Conservation (phyloP, 1,140 invertebrate species). For the Antheraea pernyi region DNA sequence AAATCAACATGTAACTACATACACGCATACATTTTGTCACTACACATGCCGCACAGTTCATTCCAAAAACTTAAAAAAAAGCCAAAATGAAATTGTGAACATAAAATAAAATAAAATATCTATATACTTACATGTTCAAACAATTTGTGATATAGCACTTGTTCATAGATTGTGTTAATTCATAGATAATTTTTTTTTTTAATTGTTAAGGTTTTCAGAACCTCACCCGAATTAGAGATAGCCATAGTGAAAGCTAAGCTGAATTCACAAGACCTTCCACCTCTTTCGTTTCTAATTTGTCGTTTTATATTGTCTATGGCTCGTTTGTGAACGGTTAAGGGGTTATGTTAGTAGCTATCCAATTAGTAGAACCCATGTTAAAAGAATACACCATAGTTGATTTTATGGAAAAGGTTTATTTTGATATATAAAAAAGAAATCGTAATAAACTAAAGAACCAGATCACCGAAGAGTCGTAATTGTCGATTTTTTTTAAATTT, state of each 20-base stretch:
- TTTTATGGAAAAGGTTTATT: slow-evolving; percentile 77
- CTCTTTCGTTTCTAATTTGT: slow-evolving; percentile 41
- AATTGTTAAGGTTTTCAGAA: slow-evolving; percentile 30
- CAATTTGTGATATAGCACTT: slow-evolving; percentile 38
- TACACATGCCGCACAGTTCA: slow-evolving; percentile 77
- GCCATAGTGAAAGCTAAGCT: slow-evolving; percentile 65
- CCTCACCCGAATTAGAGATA: slow-evolving; percentile 42
- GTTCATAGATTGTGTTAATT: slow-evolving; percentile 20
- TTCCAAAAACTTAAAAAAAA: slow-evolving; percentile 32
- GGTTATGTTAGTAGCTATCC: slow-evolving; percentile 66
- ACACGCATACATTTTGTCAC: slow-evolving; percentile 16
- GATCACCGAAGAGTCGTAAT: slow-evolving; percentile 61
- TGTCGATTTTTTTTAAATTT: slow-evolving; percentile 25
- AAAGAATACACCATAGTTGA: slow-evolving; percentile 74
- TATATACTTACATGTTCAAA: slow-evolving; percentile 62
- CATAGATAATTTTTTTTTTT: no score
- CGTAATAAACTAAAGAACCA: slow-evolving; percentile 65
- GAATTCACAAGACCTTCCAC: slow-evolving; percentile 34
- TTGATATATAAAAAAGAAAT: slow-evolving; percentile 73
- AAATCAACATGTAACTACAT: neutral
- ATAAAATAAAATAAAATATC: slow-evolving; percentile 38
- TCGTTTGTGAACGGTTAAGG: neutral
- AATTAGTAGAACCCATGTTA: slow-evolving; percentile 76
- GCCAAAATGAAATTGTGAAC: slow-evolving; percentile 39
- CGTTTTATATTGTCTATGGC: slow-evolving; percentile 22